Conservation (phyloP, 1,140 invertebrate species). For the Euwallacea fornicatus region DNA sequence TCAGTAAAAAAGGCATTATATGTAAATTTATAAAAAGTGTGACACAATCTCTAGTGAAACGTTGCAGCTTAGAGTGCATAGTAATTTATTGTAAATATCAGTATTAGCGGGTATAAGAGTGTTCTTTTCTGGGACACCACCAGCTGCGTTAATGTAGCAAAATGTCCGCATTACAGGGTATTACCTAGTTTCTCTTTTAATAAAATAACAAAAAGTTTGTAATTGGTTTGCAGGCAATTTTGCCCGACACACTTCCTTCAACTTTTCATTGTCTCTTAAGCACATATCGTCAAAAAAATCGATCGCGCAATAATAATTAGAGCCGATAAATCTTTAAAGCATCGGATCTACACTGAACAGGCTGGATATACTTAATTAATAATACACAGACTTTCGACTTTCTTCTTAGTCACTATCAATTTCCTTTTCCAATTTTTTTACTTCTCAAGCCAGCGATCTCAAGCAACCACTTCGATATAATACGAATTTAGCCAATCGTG, state of each 20-base stretch:
- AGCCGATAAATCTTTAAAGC: neutral
- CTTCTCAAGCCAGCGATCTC: neutral
- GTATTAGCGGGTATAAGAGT: neutral
- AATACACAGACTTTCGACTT: neutral
- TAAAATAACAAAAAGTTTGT: neutral
- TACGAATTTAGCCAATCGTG: neutral
- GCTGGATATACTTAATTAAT: neutral
- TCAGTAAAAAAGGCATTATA: conserved; percentile 9
- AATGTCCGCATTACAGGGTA: conserved; percentile 1
- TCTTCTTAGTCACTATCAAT: conserved; percentile 4
- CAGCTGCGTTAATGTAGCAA: neutral
- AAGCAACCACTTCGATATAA: neutral
- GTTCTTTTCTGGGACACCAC: neutral
- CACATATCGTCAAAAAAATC: neutral
- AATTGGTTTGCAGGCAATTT: neutral
- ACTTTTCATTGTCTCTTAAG: neutral
- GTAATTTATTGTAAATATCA: neutral
- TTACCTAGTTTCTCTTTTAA: neutral
- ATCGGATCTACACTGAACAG: too few species aligned
- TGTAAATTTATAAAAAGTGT: conserved; percentile 9
- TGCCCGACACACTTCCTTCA: neutral
- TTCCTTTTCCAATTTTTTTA: conserved; percentile 5
- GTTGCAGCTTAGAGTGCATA: conserved; percentile 3
- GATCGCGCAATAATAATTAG: neutral
- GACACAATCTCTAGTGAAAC: conserved; percentile 10